Conservation (phyloP, 2,113 vertebrate species). For the Chlorodrepanis virens region DNA sequence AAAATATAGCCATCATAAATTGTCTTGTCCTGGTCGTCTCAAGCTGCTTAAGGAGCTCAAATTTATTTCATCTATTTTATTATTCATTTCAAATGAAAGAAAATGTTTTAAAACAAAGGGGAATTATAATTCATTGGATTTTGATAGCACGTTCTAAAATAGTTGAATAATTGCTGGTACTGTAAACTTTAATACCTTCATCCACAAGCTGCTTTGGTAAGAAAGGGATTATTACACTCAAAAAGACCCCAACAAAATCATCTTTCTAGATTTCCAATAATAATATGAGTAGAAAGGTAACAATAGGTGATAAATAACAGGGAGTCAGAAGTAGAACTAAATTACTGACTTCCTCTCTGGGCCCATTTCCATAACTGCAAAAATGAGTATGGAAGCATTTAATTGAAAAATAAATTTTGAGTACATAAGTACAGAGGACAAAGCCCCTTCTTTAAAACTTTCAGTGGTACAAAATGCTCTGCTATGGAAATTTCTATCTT, state of each 20-base stretch:
- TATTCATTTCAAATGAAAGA: background rate
- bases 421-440: background rate
- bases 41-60: background rate
- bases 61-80: background rate
- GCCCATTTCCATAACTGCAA: background rate
- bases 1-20: slow-evolving; percentile 20
- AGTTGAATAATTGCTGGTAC: background rate
- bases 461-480: background rate
- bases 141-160: background rate
- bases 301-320: background rate
- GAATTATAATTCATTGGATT: background rate
- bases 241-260: background rate
- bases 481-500: background rate
- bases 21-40: slow-evolving; percentile 32
- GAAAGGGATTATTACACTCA: background rate
- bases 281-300: background rate
- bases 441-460: background rate
- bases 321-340: background rate
- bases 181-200: background rate
- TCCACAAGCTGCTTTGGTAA: background rate
- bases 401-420: background rate
- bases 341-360: background rate
- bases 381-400: background rate
- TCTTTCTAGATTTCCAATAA: background rate
- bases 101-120: background rate